Base-by-base conservation (phyloP, 2,113 vertebrate genomes). In the Dasypus novemcinctus region DNA sequence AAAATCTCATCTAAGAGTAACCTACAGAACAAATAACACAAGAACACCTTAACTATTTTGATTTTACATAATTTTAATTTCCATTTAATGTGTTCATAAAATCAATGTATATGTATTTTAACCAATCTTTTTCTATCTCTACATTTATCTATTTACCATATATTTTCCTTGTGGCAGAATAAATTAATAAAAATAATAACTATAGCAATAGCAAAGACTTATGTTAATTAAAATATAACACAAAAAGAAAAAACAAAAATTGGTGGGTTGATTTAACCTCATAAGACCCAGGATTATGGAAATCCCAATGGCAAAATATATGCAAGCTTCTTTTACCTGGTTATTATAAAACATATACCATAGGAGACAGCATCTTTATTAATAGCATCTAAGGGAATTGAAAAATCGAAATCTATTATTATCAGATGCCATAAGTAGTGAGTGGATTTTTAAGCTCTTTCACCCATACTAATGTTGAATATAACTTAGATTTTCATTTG, bases 1-100 rank as follows among this genome's bases (percentile, higher is more conserved):
- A 96, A 97, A 98, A 95, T 41, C 86, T 97, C 96, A 90, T 13
- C 52, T 82, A 88, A 93, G 83, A 91, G 49, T 80, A 93, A 93
- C 74, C 76, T 94, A 78, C 59, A 64, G 64, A 97, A 91, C 92
- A 63, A 97, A 96, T 71, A 91, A 49, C 81, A 43, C 90, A 43
- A 80, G 6, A 71, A 74, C 66, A 82, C 59, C 91, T 97, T 96
- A 93, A 11, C 79, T 87, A 74, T 75, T 97, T 96, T 96, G 84
- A 52, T 96, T 97, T 96, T 97, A 79, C 88, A 83, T 92, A 91
- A 92, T 61, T 91, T 33, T 72, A 29, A 66, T 75, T 74, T 13
- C 33, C 29, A 87, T 41, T 92, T 76, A 69, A 83, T 49, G 31
- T 59, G 10, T 27, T 87, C 10, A 23, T 87, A 74, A 95, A 94